Evolutionary conservation across 2,113 vertebrate genomes (phyloP), one percentile per base, ranked within the genome.

Genomic region (Suricata suricatta): DNA sequence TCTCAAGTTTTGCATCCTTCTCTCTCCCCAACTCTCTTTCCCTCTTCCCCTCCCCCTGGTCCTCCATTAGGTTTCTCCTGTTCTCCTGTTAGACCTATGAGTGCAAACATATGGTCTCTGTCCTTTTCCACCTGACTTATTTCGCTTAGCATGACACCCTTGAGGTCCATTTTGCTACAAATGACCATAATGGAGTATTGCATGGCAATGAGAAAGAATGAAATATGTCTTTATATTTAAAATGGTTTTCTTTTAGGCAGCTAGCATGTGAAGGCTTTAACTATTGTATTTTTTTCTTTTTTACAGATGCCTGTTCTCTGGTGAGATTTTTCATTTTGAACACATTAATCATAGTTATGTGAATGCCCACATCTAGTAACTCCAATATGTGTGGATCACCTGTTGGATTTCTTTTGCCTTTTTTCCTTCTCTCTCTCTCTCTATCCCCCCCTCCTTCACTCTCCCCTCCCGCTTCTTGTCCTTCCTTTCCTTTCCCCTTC

Each of bases 391-490:
- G 4, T 66, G 10, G 13, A 77, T 88, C 4, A 57, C 17, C 17
- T 83, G 11, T 84, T 64, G 0, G 7, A 1, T 25, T 3, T 64
- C 19, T 50, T 87, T 38, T 77, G n/a, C 5, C 16, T 17, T 54
- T n/a, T 33, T 68, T 44, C 12, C 57, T 15, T 44, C 2, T 47
- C n/a, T 31, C 10, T 19, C 12, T 8, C 25, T 47, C 1, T 44
- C 1, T 47, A 0, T 12, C 16, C 16, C 31, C 3, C 1, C 25
- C 10, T 29, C 23, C 25, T 9, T 16, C 31, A 31, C n/a, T 23
- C 23, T 50, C 9, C n/a, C n/a, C 35, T 19, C 4, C 11, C 21
- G 63, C 25, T 12, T n/a, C 15, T 21, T 38, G 44, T 3, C 21
- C n/a, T 3, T 9, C 19, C 4, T 12, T 74, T 74, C 33, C 3